phyloP scores from a whole-genome alignment of 2,888 invertebrate species.

The Nemotelus nigrinus region DNA sequence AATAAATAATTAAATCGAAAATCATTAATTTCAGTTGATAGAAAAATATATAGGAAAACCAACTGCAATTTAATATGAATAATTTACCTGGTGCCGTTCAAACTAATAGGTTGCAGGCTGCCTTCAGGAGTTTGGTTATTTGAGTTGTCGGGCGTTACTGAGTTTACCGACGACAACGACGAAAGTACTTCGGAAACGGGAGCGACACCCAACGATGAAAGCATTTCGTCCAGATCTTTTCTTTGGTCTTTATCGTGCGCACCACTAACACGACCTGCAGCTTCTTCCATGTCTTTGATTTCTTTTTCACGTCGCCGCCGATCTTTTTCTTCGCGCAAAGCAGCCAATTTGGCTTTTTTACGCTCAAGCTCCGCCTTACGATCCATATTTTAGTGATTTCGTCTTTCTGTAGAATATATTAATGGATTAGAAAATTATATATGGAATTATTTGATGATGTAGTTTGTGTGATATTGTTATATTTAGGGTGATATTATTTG shows the following conservation, averaged over 20 bases:
- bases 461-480: too few relatives aligned
- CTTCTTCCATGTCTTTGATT: conserved; percentile 84
- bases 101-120: conserved; percentile 73
- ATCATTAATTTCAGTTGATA: not conserved
- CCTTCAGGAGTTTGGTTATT: conserved; percentile 82
- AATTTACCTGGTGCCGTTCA: conserved; percentile 61
- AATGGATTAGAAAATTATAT: too few relatives aligned
- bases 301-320: conserved; percentile 85
- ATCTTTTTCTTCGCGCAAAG: conserved; percentile 89
- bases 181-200: conserved; percentile 88
- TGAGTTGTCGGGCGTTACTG: conserved; percentile 82
- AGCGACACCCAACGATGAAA: conserved; percentile 86
- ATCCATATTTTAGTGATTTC: conserved; percentile 66
- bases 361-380: conserved; percentile 92
- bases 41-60: not conserved
- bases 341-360: conserved; percentile 91
- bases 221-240: conserved; percentile 85
- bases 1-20: not conserved
- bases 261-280: conserved; percentile 65
- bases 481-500: too few relatives aligned
- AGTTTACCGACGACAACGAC: conserved; percentile 83
- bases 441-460: too few relatives aligned
- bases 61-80: not conserved
- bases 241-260: conserved; percentile 63
- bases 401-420: too few relatives aligned